Evolutionary conservation across 2,888 invertebrate genomes (phyloP), one percentile per base, ranked within the genome.

Genomic region (Lamellibrachia satsuma): DNA sequence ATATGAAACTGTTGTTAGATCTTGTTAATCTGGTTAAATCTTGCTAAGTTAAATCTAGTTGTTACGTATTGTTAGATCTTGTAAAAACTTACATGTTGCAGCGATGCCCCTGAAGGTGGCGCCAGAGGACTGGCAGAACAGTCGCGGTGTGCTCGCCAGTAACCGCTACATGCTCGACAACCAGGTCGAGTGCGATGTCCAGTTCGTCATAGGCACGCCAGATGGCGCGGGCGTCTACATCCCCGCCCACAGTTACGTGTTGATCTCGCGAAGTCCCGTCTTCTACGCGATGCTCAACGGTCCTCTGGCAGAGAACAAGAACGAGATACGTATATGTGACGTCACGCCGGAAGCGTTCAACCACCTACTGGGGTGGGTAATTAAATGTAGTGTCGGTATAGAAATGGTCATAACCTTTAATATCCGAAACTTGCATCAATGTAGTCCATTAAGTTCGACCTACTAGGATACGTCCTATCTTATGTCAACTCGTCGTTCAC

Each of bases 161-260:
- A 94, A 94, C 92, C 91, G 92, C n/a, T 93, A 94, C 92, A 94
- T 94, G 94, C 93, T 94, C 52, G 93, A 94, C 55, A 94, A 93
- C 91, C 93, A 94, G 92, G 75, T 93, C 6, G 93, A 93, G 52
- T 93, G 94, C 90, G 94, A 94, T 92, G 93, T 94, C 51, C 91
- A 91, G 90, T 94, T 94, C 93, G 60, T 93, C 60, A 91, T 94
- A 22, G 93, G 94, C 92, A 91, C 92, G 2, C 90, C 91, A 57
- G 92, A 91, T 39, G 93, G 92, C 75, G 93, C 92, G 52, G 8
- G 51, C 15, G 91, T 92, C 11, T 90, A 22, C 90, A 51, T 98
- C 95, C 97, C 97, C n/a, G 94, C 94, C 3, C 94, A 94, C 94
- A 93, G 90, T 52, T 94, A 93, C 92, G 92, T 94, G 91, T 90